Percentiles rank a stretch among this genome's conserved stretches.
Evolutionary conservation across 2,888 invertebrate genomes (phyloP).

Genomic region (Mythimna loreyi): DNA sequence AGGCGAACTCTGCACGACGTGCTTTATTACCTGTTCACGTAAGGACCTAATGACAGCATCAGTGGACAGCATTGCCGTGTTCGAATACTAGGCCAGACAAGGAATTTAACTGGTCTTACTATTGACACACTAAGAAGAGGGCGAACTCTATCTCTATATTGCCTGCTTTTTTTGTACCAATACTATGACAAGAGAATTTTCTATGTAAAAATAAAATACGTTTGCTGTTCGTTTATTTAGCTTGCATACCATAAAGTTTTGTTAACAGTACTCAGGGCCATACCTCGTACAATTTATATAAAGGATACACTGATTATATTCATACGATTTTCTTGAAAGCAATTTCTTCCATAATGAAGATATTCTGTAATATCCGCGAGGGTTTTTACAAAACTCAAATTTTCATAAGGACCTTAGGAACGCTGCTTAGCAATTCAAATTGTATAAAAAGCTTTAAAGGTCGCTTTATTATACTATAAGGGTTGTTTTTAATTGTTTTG

Average conservation of each 20-base stretch:
- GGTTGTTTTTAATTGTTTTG: constrained; percentile 67
- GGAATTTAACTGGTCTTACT: too few species aligned
- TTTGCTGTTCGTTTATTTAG: neutral
- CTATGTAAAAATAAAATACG: neutral
- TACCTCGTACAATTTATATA: constrained; percentile 30
- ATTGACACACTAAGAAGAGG: too few species aligned
- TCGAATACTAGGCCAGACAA: too few species aligned
- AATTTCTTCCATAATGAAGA: constrained; percentile 73
- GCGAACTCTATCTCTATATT: neutral
- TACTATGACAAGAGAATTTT: neutral
- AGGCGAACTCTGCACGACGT: too few species aligned
- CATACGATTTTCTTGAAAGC: constrained; percentile 59
- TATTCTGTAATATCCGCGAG: constrained; percentile 65
- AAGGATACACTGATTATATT: constrained; percentile 45
- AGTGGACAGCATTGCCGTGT: too few species aligned
- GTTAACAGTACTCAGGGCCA: constrained; percentile 12
- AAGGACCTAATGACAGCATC: too few species aligned
- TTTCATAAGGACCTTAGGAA: constrained; percentile 64
- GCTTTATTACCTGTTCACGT: too few species aligned
- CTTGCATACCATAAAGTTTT: constrained; percentile 3
- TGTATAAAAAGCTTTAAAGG: constrained; percentile 64
- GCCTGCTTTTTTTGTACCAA: neutral
- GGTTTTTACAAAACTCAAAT: constrained; percentile 65
- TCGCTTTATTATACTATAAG: constrained; percentile 65
- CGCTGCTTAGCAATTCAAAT: constrained; percentile 76